Conservation (phyloP, 2,113 vertebrate species). For the Seriola quinqueradiata region DNA sequence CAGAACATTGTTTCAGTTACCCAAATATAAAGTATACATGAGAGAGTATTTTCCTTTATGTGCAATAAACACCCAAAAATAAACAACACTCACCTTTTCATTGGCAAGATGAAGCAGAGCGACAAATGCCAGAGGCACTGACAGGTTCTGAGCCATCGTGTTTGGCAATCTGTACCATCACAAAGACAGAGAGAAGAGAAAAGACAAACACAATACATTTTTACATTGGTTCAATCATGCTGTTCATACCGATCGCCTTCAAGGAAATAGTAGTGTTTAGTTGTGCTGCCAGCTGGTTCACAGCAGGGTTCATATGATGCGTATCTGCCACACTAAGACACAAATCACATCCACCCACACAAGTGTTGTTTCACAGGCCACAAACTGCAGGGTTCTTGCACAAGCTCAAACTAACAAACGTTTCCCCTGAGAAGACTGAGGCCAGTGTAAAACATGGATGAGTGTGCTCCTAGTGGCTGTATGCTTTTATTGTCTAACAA, state of each 20-base stretch:
- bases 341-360: slow-evolving; percentile 5
- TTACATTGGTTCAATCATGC: slow-evolving; percentile 14
- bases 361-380: neutral
- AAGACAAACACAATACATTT: neutral
- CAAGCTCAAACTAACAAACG: neutral
- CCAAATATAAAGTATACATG: neutral
- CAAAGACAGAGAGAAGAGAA: slow-evolving; percentile 9
- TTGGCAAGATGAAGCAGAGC: slow-evolving; percentile 94
- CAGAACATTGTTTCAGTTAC: neutral
- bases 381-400: neutral
- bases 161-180: slow-evolving; percentile 86
- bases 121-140: slow-evolving; percentile 91
- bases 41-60: neutral
- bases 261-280: neutral
- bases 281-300: neutral
- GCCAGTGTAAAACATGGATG: neutral
- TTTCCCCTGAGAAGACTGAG: neutral
- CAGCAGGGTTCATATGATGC: neutral
- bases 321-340: neutral
- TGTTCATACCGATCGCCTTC: neutral
- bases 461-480: neutral
- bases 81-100: slow-evolving; percentile 89
- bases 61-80: neutral
- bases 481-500: neutral
- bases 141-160: slow-evolving; percentile 91